Evolutionary conservation across 37 sponge, comb jelly and placozoan species (phyloP).

Genomic region (Halichondria panicea): DNA sequence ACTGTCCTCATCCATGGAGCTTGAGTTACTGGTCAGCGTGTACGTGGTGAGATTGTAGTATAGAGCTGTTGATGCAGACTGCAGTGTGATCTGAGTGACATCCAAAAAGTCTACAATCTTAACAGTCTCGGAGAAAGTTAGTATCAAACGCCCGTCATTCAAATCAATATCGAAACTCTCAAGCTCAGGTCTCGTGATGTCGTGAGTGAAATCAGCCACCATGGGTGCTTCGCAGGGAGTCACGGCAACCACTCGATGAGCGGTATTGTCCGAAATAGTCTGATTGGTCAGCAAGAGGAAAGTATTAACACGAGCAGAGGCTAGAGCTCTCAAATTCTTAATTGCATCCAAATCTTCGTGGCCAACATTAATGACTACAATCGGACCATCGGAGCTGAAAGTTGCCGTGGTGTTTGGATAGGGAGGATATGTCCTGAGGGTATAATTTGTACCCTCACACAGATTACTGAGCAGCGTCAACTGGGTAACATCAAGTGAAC

Average conservation of each 20-base stretch:
- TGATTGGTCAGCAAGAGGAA: slow-evolving; percentile 49
- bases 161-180: slow-evolving; percentile 84
- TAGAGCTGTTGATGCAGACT: slow-evolving; percentile 11
- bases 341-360: slow-evolving; percentile 81
- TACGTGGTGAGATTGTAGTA: slow-evolving; percentile 27
- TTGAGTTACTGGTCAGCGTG: slow-evolving; percentile 56
- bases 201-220: slow-evolving; percentile 52
- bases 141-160: slow-evolving; percentile 73
- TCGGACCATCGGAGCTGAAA: slow-evolving; percentile 59
- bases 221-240: slow-evolving; percentile 17
- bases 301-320: slow-evolving; percentile 36
- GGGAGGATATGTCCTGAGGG: slow-evolving; percentile 56
- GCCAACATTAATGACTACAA: slow-evolving; percentile 67
- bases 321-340: slow-evolving; percentile 73
- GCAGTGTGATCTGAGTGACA: slow-evolving; percentile 77
- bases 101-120: slow-evolving; percentile 79
- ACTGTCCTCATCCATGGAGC: slow-evolving; percentile 71
- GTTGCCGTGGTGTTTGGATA: slow-evolving; percentile 80
- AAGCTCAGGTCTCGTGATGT: slow-evolving; percentile 73
- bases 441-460: slow-evolving; percentile 40
- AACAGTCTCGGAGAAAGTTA: slow-evolving; percentile 92
- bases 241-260: slow-evolving; percentile 47
- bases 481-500: slow-evolving; percentile 77
- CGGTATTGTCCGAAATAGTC: slow-evolving; percentile 70
- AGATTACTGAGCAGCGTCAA: slow-evolving; percentile 38